Evolutionary conservation across 1,140 invertebrate species (phyloP), one percentile per base, ranked within the genome.

Genomic region (Drosophila fuyamai): DNA sequence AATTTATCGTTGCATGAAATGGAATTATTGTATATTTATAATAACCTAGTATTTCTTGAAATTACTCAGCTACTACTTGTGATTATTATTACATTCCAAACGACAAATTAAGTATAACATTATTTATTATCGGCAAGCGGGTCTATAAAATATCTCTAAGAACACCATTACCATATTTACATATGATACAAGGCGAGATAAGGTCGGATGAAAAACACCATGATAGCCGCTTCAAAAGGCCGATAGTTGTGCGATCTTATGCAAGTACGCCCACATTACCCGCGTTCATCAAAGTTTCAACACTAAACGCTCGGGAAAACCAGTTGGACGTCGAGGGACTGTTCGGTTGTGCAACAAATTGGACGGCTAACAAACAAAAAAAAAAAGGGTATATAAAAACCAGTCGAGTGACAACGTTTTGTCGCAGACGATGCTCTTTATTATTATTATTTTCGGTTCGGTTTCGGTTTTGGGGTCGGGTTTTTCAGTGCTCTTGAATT

Each of bases 351-450:
- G 71, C 71, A 74, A 74, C 68, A 61, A 74, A 74, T 71, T 71
- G 40, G 50, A 74, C 14, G 54, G 41, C 50, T 12, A 36, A 32
- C 23, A 47, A 59, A 67, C 46, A 56, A 18, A 12, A 53, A 32
- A 60, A 36, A 40, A 40, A 35, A 7, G 38, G 2, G 35, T 23
- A 18, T 18, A 63, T 60, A 16, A 35, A 63, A 63, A 85, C 81
- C 82, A 85, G 82, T 86, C 82, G 62, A 66, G 65, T 85, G 81
- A 81, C 83, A 82, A 65, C 81, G 76, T 85, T 86, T 78, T 78
- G 74, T 86, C 57, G 62, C 57, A 55, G 50, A 74, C 61, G 68
- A 70, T 60, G 55, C 57, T 58, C 38, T 48, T 75, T 63, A 56
- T 72, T 51, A 41, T 59, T 44, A 41, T 71, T 59, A 51, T 61